Conservation (phyloP, 2,113 vertebrate genomes). For the Mastomys natalensis region DNA sequence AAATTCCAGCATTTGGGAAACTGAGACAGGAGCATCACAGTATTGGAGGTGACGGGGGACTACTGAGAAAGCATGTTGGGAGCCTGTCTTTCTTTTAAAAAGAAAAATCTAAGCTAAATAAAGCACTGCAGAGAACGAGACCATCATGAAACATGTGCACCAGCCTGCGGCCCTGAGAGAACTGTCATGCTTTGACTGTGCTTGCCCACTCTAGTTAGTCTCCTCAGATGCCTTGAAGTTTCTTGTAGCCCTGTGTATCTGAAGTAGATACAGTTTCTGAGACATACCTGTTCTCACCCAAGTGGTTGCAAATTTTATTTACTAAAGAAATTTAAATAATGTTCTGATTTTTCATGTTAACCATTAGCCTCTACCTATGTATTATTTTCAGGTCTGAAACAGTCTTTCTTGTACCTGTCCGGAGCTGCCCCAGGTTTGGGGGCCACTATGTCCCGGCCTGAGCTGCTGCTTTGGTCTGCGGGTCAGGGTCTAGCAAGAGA, state of each 20-base stretch:
- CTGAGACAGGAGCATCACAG: neutral
- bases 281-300: neutral
- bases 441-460: no score
- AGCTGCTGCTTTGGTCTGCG: no score
- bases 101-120: neutral
- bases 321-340: conserved; percentile 11
- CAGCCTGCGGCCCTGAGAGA: neutral
- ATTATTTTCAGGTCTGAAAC: neutral
- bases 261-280: neutral
- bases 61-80: neutral
- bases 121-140: neutral
- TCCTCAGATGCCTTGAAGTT: neutral
- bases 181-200: neutral
- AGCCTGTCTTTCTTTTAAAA: neutral
- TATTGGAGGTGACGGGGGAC: neutral
- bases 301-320: neutral
- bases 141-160: neutral
- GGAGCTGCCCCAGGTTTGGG: no score
- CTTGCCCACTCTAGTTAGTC: neutral
- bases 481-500: no score
- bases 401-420: no score
- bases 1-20: neutral
- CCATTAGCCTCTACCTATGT: neutral
- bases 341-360: conserved; percentile 24
- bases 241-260: neutral